These are phyloP conservation scores for Himalopsyche japonica DNA, from an alignment of 2,888 invertebrate species.

Conservation along the genomic window DNA sequence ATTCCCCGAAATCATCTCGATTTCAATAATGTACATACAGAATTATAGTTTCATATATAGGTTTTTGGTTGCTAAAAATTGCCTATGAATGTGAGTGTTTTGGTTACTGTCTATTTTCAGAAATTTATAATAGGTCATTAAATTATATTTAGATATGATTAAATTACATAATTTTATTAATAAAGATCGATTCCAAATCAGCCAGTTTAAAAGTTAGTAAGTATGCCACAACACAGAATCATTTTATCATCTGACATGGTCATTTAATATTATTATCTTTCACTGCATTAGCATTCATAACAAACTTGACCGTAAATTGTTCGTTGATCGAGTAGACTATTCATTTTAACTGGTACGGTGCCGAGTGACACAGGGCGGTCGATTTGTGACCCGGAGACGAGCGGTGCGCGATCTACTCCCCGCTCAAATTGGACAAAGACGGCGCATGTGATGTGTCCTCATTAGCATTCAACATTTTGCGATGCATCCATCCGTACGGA, in stretches of 20 bases:
- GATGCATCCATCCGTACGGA: not conserved
- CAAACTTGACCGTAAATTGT: not conserved
- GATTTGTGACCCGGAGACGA: not conserved
- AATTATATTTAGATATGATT: too few relatives aligned
- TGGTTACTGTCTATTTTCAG: too few relatives aligned
- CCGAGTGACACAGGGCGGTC: not conserved
- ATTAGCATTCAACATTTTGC: not conserved
- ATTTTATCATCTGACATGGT: not conserved
- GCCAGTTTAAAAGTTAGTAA: too few relatives aligned
- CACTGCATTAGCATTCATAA: not conserved
- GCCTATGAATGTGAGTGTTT: too few relatives aligned
- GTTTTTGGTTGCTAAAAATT: too few relatives aligned
- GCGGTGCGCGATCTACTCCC: not conserved
- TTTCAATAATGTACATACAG: too few relatives aligned
- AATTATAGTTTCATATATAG: too few relatives aligned
- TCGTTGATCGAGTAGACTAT: not conserved
- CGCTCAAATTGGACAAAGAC: not conserved
- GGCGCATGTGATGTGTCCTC: not conserved
- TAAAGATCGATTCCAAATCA: too few relatives aligned
- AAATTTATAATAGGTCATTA: too few relatives aligned
- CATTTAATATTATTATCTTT: not conserved
- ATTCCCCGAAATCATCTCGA: too few relatives aligned
- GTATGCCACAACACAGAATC: not conserved
- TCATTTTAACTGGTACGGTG: not conserved
- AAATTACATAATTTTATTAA: too few relatives aligned